These are phyloP conservation scores for Scophthalmus maximus DNA, from an alignment of 2,113 vertebrate species.

Conservation along the genomic window DNA sequence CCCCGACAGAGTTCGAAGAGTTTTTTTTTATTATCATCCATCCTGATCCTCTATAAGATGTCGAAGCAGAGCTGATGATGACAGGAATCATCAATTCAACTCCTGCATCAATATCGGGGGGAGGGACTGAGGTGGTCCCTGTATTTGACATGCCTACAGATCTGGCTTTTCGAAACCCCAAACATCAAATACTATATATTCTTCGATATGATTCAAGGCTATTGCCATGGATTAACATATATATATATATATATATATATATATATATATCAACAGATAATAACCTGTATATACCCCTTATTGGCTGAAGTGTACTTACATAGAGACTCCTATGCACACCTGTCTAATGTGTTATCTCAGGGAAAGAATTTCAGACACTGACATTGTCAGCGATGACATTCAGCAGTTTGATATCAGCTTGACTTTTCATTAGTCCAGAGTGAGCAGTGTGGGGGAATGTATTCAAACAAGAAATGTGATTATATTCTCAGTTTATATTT, in stretches of 20 bases:
- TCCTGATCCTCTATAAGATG: conserved; percentile 41
- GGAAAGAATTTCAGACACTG: conserved; percentile 19
- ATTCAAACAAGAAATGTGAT: conserved; percentile 35
- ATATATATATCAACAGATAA: no score
- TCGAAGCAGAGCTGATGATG: conserved; percentile 50
- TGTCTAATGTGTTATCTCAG: background rate
- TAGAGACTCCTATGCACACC: conserved; percentile 7
- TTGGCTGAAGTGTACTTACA: conserved; percentile 18
- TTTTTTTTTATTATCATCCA: conserved; percentile 43
- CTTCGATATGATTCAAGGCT: no score
- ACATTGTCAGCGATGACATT: conserved; percentile 37
- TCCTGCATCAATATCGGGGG: conserved; percentile 22
- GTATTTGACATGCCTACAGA: conserved; percentile 32
- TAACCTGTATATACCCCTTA: background rate
- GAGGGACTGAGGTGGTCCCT: background rate
- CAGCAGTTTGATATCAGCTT: conserved; percentile 36
- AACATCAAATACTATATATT: no score
- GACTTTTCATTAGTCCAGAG: conserved; percentile 59
- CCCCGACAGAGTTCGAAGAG: conserved; percentile 40
- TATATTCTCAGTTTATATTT: conserved; percentile 35
- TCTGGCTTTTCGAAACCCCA: no score
- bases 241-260: conserved; percentile 1
- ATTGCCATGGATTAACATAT: conserved; percentile 43
- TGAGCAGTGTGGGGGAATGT: conserved; percentile 19
- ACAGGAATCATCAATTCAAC: conserved; percentile 52